phyloP scores from a whole-genome alignment of 1,140 invertebrate species.

The Odontomachus brunneus region DNA sequence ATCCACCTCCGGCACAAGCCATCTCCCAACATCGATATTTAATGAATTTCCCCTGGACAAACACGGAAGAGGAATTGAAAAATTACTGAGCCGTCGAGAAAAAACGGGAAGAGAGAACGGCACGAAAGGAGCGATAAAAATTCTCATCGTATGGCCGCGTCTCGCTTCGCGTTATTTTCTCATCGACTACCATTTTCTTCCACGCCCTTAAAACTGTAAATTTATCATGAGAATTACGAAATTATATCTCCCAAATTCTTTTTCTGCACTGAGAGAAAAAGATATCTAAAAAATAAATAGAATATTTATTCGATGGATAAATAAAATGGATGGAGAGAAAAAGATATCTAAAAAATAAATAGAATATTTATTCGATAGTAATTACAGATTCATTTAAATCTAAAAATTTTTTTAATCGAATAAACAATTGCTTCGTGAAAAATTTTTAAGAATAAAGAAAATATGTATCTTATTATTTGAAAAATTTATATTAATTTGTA shows the following conservation, averaged over 20 bases:
- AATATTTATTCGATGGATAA: too few relatives aligned
- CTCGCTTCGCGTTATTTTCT: constrained; percentile 7
- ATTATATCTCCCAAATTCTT: not conserved
- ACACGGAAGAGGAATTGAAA: constrained; percentile 56
- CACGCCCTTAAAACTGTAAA: not conserved
- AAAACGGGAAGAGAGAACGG: constrained; percentile 37
- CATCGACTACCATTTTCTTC: not conserved
- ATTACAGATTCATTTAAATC: too few relatives aligned
- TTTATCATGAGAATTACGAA: not conserved
- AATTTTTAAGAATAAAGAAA: too few relatives aligned
- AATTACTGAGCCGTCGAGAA: constrained; percentile 49
- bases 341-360: too few relatives aligned
- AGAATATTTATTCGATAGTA: too few relatives aligned
- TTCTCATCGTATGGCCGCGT: constrained; percentile 44
- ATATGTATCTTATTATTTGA: too few relatives aligned
- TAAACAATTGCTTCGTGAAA: too few relatives aligned
- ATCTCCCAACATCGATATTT: constrained; percentile 56
- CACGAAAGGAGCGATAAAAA: constrained; percentile 25
- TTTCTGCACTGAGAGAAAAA: too few relatives aligned
- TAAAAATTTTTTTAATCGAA: too few relatives aligned
- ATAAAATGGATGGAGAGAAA: too few relatives aligned
- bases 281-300: too few relatives aligned
- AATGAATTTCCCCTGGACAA: constrained; percentile 63
- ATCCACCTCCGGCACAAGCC: not conserved
- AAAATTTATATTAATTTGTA: too few relatives aligned